Base-by-base conservation (phyloP, 1,140 invertebrate genomes). In the Nephotettix cincticeps region DNA sequence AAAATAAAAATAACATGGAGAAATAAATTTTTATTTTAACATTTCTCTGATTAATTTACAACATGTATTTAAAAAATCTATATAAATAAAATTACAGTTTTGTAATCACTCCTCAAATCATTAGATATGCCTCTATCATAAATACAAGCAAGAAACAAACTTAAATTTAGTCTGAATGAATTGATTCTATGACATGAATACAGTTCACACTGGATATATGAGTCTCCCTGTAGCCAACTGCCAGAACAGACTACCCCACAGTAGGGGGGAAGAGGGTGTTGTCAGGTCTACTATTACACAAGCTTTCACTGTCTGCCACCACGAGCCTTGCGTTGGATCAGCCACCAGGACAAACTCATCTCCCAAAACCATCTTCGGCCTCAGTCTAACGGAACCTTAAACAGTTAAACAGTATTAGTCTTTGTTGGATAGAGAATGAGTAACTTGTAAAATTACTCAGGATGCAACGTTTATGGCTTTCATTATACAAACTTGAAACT, bases 261-360 rank as follows among this genome's bases (percentile, higher is more conserved):
- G 79, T 13, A 85, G 81, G 0, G 81, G 71, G 1, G 79, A 78
- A 71, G 81, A 78, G 61, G 75, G 69, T 69, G 40, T 78, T 30
- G 86, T 79, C 0, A 80, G 81, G 40, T 84, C 82, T 36, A 83
- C 82, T 70, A n/a, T n/a, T n/a, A 83, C 79, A 64, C 81, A 84
- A 56, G 76, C 77, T 70, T 80, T 79, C 76, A 83, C 80, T 45
- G 83, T 83, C 65, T 80, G 72, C 66, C 77, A 73, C 84, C 82
- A 83, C 25, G 82, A 76, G 58, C 80, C 75, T 21, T 77, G 75
- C 21, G 82, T 77, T 68, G 81, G 78, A 65, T 78, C 67, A 0
- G 71, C 75, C 17, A 66, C 75, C 69, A 83, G 78, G 25, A 79
- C 73, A 28, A 84, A 71, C 1, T 79, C 78, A 0, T 79, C 77